Base-by-base conservation (phyloP, 2,888 invertebrate genomes). In the Epinotia bilunana region DNA sequence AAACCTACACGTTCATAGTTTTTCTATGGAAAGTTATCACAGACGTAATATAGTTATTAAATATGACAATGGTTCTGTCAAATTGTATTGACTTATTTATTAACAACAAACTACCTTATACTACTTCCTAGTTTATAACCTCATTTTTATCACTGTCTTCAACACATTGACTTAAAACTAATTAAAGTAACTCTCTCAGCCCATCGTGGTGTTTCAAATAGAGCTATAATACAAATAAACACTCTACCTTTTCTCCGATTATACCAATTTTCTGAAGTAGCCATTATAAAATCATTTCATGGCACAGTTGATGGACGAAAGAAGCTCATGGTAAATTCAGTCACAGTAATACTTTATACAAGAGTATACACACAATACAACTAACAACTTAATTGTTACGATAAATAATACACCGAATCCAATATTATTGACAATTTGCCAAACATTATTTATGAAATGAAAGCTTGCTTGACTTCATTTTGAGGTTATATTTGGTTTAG, bases 211-310 rank as follows among this genome's bases (percentile, higher is more conserved):
- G 71, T 23, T n/a, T 46, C n/a, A 13, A 16, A 58, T 16, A 39
- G 55, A 58, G 72, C 64, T 20, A 72, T 73, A 53, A 64, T 60
- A 76, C 58, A 6, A 72, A 79, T 79, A 77, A 79, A 78, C 58
- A 72, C 71, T 75, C 82, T 91, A 93, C 94, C 93, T 91, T 91
- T 94, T 84, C 91, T 91, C 82, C 93, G 93, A 91, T 86, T 91
- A 85, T 89, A 89, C 88, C 91, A 91, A 90, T 91, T 92, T 86
- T 93, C 93, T 84, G 87, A 87, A 84, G 88, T 88, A 84, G 93
- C 93, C 94, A 94, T 94, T 89, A 91, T 87, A 88, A 85, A 91
- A 91, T 92, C 86, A 88, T 90, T 83, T 78, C 82, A 81, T 72
- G 75, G 75, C 71, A 75, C 75, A 62, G 75, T 75, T 67, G 75